A percentile compares a stretch with the other conserved stretches of the same genome.
Evolutionary conservation across 1,140 invertebrate species (phyloP).

Genomic region (Doryteuthis pealeii): DNA sequence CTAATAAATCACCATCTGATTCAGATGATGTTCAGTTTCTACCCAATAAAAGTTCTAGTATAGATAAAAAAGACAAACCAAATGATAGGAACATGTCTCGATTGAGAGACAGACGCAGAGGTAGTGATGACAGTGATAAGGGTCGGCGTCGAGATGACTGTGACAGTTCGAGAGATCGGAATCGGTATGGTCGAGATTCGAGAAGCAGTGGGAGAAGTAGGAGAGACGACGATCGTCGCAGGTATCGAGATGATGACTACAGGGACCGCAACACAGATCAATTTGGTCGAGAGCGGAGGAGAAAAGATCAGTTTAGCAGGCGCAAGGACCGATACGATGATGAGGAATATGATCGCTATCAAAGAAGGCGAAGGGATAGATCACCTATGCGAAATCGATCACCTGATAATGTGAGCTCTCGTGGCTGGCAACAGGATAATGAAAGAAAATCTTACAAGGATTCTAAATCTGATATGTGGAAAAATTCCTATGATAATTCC

Average conservation of each 20-base stretch:
- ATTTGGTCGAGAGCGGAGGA: slow-evolving; percentile 8
- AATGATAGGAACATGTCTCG: background rate
- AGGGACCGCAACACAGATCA: slow-evolving; percentile 14
- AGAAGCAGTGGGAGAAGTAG: slow-evolving; percentile 9
- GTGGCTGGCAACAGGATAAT: slow-evolving; percentile 3
- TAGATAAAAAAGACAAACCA: background rate
- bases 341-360: slow-evolving; percentile 18
- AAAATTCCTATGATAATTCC: background rate
- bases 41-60: too few relatives aligned
- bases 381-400: slow-evolving; percentile 14
- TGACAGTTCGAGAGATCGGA: background rate
- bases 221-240: slow-evolving; percentile 14
- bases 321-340: background rate
- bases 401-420: background rate
- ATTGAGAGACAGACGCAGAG: background rate
- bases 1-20: too few relatives aligned
- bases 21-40: too few relatives aligned
- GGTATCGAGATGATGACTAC: slow-evolving; percentile 10
- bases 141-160: slow-evolving; percentile 10
- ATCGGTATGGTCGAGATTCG: background rate
- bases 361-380: background rate
- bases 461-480: background rate
- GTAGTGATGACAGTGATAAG: background rate
- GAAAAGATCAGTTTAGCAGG: slow-evolving; percentile 8
- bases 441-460: slow-evolving; percentile 6